phyloP scores from a whole-genome alignment of 1,140 invertebrate genomes.

The Bombyx mandarina region DNA sequence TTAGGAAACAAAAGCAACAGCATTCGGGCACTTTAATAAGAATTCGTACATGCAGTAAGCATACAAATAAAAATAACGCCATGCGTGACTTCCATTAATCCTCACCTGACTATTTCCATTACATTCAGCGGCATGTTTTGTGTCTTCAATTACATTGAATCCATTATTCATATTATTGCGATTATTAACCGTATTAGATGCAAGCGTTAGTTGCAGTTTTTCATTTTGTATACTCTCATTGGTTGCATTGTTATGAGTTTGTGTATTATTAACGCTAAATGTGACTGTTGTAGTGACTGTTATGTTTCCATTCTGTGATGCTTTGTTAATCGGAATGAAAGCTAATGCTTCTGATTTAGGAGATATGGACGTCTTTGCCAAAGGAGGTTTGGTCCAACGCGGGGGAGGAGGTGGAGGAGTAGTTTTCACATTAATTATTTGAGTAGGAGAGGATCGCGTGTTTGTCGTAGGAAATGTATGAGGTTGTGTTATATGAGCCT shows the following conservation, averaged over 20 bases:
- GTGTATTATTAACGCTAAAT: constrained; percentile 79
- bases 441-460: constrained; percentile 54
- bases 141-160: constrained; percentile 41
- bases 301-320: constrained; percentile 73
- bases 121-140: constrained; percentile 43
- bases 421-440: constrained; percentile 48
- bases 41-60: constrained; percentile 16
- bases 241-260: constrained; percentile 65
- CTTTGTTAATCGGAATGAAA: constrained; percentile 65
- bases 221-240: constrained; percentile 60
- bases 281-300: constrained; percentile 87
- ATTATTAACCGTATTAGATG: constrained; percentile 60
- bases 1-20: constrained; percentile 17
- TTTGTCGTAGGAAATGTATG: constrained; percentile 59
- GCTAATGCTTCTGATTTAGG: constrained; percentile 73
- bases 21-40: constrained; percentile 13
- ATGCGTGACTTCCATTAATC: constrained; percentile 25
- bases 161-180: constrained; percentile 39
- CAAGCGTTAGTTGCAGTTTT: constrained; percentile 65
- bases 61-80: constrained; percentile 20
- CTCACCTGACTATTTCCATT: constrained; percentile 59
- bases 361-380: constrained; percentile 73
- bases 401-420: constrained; percentile 75
- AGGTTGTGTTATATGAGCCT: constrained; percentile 71
- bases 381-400: constrained; percentile 75